These are phyloP conservation scores for Cheilosia vulpina DNA, from an alignment of 2,888 invertebrate species.

Conservation along the genomic window DNA sequence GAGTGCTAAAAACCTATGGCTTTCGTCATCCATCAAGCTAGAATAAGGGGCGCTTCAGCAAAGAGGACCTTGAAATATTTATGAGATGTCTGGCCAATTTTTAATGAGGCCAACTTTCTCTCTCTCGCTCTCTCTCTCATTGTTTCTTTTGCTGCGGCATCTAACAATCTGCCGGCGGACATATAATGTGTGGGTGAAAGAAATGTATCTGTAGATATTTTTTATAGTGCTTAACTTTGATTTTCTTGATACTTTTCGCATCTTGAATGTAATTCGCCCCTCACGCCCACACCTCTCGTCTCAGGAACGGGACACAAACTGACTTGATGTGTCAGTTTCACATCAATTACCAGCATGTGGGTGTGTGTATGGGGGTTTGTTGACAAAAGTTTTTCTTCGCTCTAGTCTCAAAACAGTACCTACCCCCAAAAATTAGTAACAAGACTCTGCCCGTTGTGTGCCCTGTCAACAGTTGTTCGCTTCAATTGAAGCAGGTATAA, in stretches of 20 bases:
- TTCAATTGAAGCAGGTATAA: not conserved
- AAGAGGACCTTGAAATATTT: slow-evolving; percentile 77
- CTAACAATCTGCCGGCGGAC: slow-evolving; percentile 29
- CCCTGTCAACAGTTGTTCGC: slow-evolving; percentile 60
- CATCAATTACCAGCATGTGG: slow-evolving; percentile 24
- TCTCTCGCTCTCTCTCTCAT: slow-evolving; percentile 47
- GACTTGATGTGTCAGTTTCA: slow-evolving; percentile 22
- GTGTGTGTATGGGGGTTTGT: not conserved
- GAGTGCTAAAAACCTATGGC: slow-evolving; percentile 76
- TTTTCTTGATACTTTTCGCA: not conserved
- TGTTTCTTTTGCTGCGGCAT: slow-evolving; percentile 56
- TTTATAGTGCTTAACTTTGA: slow-evolving; percentile 7
- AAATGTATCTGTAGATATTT: not conserved
- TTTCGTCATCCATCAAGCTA: slow-evolving; percentile 76
- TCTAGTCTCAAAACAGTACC: slow-evolving; percentile 31
- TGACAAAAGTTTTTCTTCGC: slow-evolving; percentile 41
- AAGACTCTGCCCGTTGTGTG: slow-evolving; percentile 29
- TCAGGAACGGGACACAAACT: slow-evolving; percentile 25
- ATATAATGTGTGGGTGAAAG: slow-evolving; percentile 8
- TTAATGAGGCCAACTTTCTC: slow-evolving; percentile 77
- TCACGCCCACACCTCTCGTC: not conserved
- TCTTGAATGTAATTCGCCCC: not conserved
- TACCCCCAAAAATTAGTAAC: slow-evolving; percentile 26
- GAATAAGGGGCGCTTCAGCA: slow-evolving; percentile 54
- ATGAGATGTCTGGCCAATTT: slow-evolving; percentile 79